Evolutionary conservation across 2,888 invertebrate species (phyloP), one percentile per base, ranked within the genome.

Genomic region (Brenthis daphne): DNA sequence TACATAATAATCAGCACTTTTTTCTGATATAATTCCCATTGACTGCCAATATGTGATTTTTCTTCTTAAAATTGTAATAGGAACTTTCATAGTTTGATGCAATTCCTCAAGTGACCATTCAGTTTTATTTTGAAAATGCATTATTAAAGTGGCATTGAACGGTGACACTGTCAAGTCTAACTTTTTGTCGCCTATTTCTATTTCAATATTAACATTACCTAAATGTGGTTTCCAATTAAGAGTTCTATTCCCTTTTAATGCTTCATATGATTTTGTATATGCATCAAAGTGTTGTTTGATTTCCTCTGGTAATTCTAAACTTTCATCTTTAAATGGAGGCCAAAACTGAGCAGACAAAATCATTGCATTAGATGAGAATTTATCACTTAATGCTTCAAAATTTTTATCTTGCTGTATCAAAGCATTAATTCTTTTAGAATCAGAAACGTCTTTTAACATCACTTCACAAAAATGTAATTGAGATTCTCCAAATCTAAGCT

Each of bases 311-410:
- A 99, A 88, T 81, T 98, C 96, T 20, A 99, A 91, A 76, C 96
- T 97, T 87, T 99, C 98, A 85, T 99, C 98, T 83, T 98, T 97
- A 77, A 99, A 98, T 11, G 97, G 95, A 0, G 99, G 99, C 99
- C 99, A 99, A 92, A 99, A 99, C 85, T 99, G 99, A 2, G 98
- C 98, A 0, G 99, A 99, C n/a, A 99, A 93, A 76, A 99, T 98
- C 89, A 99, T 95, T 1, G 98, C 96, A 75, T 91, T 92, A 53
- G 91, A 92, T 60, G 83, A 84, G 67, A 93, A 90, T 73, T 87
- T 88, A 64, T 88, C 83, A 76, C 85, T 85, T 1, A 88, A 77
- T 63, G 79, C 80, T 76, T 88, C 88, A 74, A 89, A 92, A 76
- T 94, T 95, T 6, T 94, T 92, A 78, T 96, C 96, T 74, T 96